Percentiles rank a stretch among this genome's conserved stretches.
Evolutionary conservation across 2,113 vertebrate species (phyloP).

Genomic region (Chamaea fasciata): DNA sequence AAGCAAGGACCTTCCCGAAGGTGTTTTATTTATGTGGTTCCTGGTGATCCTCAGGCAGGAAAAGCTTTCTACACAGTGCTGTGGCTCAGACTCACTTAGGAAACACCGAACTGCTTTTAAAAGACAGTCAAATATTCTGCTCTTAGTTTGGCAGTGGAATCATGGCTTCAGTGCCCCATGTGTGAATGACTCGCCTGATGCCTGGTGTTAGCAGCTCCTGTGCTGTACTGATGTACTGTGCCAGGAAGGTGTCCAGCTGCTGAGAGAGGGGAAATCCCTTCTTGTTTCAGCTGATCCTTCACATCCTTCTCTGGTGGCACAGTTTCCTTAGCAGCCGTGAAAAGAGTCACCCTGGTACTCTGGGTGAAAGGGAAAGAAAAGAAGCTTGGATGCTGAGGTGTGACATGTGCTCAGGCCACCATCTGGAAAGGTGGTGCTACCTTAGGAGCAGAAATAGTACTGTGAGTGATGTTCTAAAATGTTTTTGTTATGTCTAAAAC

Average conservation of each 20-base stretch:
- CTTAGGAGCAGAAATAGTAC: background rate
- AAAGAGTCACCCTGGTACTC: background rate
- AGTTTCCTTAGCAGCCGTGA: background rate
- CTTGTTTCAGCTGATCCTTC: background rate
- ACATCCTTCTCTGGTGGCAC: background rate
- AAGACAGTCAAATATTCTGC: background rate
- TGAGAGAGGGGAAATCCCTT: background rate
- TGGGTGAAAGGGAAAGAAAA: background rate
- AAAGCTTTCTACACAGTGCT: background rate
- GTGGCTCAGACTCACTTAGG: background rate
- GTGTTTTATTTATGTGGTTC: background rate
- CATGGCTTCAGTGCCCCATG: background rate
- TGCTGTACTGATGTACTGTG: rapidly evolving
- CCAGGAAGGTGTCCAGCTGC: background rate
- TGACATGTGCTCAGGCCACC: background rate
- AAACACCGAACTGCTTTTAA: background rate
- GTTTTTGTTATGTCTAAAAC: too few species aligned
- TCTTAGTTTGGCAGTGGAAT: background rate
- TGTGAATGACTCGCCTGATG: background rate
- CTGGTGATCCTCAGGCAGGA: background rate
- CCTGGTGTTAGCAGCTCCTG: background rate
- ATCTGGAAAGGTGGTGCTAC: rapidly evolving
- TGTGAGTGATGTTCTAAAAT: too few species aligned
- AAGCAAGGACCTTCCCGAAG: background rate
- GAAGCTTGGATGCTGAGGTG: background rate